These are phyloP conservation scores for Setophaga kirtlandii DNA, from an alignment of 2,113 vertebrate genomes.

Conservation along the genomic window DNA sequence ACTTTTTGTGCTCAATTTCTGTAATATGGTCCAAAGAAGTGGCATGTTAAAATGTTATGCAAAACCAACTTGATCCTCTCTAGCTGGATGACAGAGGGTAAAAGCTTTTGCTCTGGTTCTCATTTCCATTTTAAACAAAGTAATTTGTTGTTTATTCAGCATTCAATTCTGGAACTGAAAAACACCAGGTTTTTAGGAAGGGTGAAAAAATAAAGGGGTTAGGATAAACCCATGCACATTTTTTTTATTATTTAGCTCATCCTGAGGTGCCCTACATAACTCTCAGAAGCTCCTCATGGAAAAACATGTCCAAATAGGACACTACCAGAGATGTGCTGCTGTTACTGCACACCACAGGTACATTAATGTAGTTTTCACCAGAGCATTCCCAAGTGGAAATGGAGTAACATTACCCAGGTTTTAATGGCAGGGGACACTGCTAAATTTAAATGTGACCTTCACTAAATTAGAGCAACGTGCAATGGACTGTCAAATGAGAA, in stretches of 20 bases:
- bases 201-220: neutral
- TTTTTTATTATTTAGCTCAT: neutral
- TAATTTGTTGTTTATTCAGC: neutral
- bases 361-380: neutral
- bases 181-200: neutral
- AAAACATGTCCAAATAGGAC: neutral
- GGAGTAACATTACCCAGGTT: neutral
- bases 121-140: neutral
- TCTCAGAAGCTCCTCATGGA: neutral
- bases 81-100: neutral
- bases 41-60: neutral
- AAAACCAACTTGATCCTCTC: neutral
- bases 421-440: neutral
- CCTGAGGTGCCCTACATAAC: neutral
- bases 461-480: constrained; percentile 5
- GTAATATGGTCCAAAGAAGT: neutral
- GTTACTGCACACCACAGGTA: fast-evolving
- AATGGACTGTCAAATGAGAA: neutral
- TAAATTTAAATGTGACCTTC: constrained; percentile 40
- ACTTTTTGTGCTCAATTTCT: neutral
- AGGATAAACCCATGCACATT: neutral
- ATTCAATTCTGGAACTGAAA: neutral
- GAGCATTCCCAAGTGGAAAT: neutral
- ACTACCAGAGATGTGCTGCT: fast-evolving
- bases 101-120: neutral